Evolutionary conservation across 2,888 invertebrate genomes (phyloP), one percentile per base, ranked within the genome.

Genomic region (Latrodectus hesperus): DNA sequence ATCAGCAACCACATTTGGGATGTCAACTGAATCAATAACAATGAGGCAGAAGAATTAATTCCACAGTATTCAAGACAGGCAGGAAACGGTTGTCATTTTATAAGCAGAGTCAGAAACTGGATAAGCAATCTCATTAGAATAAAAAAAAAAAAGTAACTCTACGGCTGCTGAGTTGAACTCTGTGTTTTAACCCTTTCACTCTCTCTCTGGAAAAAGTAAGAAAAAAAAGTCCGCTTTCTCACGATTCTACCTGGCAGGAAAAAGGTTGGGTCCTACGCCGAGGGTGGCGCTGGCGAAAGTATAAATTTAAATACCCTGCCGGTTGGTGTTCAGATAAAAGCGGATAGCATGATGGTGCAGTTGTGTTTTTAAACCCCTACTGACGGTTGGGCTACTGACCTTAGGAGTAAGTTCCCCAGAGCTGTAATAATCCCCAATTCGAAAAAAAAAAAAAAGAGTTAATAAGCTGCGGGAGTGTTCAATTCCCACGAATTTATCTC

Each of bases 231-330:
- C 38, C 71, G n/a, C n/a, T 52, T 79, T 79, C 79, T 79, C 79
- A 79, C 79, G 79, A 71, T 71, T 79, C 79, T 70, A 79, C 55
- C 82, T 65, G 75, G 80, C 70, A 52, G 72, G 82, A 64, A 82
- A 38, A 82, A 75, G 75, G 74, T 17, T 60, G 9, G 51, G 49
- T 26, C 53, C 51, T n/a, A 52, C 74, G n/a, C 81, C 81, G 65
- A 53, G 65, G 81, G 68, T 64, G 74, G 81, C 53, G 76, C 52
- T 70, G 76, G 51, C 17, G 64, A 26, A 22, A 51, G 76, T 26
- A 76, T 76, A 83, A 83, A 83, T 76, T 68, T 71, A 17, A 22
- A 76, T 55, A 38, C 49, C 82, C 76, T 51, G 14, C 70, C 49
- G 60, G 68, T 52, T 76, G 70, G 51, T n/a, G 38, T 17, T 17